Evolutionary conservation across 2,888 invertebrate species (phyloP).

Genomic region (Cerastis rubricosa): DNA sequence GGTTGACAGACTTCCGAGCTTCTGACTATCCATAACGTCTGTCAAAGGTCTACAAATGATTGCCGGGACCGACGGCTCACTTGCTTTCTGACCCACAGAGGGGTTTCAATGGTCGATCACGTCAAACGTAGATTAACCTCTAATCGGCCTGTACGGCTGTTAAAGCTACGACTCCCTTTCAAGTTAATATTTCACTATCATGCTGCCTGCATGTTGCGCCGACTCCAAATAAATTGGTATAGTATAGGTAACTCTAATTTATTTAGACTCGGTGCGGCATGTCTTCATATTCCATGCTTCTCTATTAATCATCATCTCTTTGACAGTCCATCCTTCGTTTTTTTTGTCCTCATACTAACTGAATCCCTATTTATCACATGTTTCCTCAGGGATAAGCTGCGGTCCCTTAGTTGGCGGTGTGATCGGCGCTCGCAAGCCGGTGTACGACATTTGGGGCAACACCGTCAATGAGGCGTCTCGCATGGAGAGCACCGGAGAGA

Average conservation of each 20-base stretch:
- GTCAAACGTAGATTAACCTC: not conserved
- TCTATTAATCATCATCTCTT: not conserved
- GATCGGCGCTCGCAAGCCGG: constrained; percentile 98
- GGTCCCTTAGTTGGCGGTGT: constrained; percentile 94
- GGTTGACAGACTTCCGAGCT: not conserved
- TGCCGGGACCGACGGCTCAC: not conserved
- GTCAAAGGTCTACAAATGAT: not conserved
- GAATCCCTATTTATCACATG: not conserved
- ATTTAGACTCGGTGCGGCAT: not conserved
- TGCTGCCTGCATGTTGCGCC: not conserved
- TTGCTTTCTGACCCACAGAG: not conserved
- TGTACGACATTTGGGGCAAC: constrained; percentile 99
- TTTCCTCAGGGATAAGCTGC: not conserved
- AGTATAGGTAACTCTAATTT: not conserved
- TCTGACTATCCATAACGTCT: not conserved
- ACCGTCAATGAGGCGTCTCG: constrained; percentile 98
- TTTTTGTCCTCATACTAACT: not conserved
- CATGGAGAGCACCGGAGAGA: constrained; percentile 98
- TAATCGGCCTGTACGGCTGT: not conserved
- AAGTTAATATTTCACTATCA: not conserved
- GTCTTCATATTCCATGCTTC: not conserved
- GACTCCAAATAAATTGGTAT: not conserved
- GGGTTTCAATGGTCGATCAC: not conserved
- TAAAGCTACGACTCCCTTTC: not conserved
- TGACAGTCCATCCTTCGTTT: not conserved